Evolutionary conservation across 2,113 vertebrate species (phyloP).

Genomic region (Cervus canadensis): DNA sequence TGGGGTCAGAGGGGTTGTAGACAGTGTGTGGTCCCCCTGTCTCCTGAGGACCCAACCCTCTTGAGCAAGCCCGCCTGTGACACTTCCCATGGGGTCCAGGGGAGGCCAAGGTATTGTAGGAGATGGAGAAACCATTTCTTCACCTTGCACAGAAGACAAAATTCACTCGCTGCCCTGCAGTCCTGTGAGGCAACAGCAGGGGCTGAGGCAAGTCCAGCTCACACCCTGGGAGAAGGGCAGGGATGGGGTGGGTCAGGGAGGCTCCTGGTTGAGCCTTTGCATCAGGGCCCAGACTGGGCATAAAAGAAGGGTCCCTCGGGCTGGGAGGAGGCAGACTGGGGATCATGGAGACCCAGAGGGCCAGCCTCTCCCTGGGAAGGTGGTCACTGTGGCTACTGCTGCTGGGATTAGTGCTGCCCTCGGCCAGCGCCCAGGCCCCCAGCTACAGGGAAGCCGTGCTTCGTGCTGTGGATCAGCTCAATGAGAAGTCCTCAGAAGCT

Average conservation of each 20-base stretch:
- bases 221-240: background rate
- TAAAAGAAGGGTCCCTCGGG: background rate
- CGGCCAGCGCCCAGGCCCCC: fast-evolving
- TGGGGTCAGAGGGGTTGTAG: background rate
- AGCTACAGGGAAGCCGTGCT: background rate
- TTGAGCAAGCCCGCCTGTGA: background rate
- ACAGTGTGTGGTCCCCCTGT: background rate
- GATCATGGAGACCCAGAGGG: constrained; percentile 16
- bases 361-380: background rate
- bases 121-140: constrained; percentile 46
- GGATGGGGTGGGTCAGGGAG: background rate
- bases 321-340: background rate
- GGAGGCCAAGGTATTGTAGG: background rate
- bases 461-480: constrained; percentile 5
- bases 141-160: background rate
- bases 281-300: background rate
- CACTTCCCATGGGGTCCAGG: background rate
- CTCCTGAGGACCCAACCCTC: background rate
- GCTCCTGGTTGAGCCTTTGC: background rate
- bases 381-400: background rate
- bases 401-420: background rate
- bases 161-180: background rate
- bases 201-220: background rate
- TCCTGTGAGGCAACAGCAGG: background rate
- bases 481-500: background rate